Conservation (phyloP, 1,140 invertebrate genomes). For the Psix sp. region DNA sequence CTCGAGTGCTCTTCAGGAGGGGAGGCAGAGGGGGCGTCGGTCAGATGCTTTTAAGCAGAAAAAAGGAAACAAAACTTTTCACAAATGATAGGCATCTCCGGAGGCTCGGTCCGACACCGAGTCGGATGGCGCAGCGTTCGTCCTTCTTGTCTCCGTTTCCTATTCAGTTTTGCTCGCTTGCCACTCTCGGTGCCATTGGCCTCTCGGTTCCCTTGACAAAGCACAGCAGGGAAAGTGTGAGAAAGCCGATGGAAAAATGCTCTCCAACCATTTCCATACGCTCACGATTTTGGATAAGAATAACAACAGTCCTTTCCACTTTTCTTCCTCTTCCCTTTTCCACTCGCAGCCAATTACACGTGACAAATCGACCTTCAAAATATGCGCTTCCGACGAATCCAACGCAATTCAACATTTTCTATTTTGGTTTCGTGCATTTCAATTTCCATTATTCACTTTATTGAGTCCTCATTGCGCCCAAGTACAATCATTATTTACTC, state of each 20-base stretch:
- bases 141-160: slow-evolving; percentile 31
- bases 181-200: slow-evolving; percentile 35
- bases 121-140: slow-evolving; percentile 36
- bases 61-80: slow-evolving; percentile 50
- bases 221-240: slow-evolving; percentile 38
- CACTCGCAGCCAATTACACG: too few species aligned
- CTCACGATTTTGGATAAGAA: neutral
- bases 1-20: slow-evolving; percentile 19
- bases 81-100: slow-evolving; percentile 51
- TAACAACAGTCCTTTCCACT: too few species aligned
- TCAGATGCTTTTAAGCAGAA: slow-evolving; percentile 24
- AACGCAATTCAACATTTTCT: too few species aligned
- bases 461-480: too few species aligned
- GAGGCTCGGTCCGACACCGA: slow-evolving; percentile 23
- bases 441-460: too few species aligned
- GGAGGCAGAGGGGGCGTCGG: slow-evolving; percentile 4
- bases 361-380: too few species aligned
- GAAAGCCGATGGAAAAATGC: slow-evolving; percentile 26
- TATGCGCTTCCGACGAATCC: too few species aligned
- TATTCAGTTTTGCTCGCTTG: slow-evolving; percentile 11
- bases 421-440: too few species aligned
- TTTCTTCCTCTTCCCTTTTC: too few species aligned
- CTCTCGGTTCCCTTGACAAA: slow-evolving; percentile 31
- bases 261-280: slow-evolving; percentile 15
- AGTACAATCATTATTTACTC: too few species aligned